phyloP scores from a whole-genome alignment of 2,797 vertebrate species.

The Aphelocoma californica region DNA sequence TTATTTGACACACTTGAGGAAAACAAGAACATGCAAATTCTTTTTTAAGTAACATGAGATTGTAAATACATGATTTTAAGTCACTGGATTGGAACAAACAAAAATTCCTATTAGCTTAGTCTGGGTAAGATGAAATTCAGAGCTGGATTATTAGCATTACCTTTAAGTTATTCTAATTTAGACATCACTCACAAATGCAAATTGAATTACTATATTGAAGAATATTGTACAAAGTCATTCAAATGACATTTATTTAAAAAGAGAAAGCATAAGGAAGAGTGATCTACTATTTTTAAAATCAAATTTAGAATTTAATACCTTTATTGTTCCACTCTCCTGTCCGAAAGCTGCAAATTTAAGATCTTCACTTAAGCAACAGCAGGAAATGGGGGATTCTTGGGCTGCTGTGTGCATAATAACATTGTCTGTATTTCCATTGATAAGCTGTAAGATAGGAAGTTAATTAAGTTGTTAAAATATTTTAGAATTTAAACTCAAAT shows the following conservation, averaged over 20 bases:
- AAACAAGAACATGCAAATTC: background rate
- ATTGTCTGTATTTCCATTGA: slow-evolving; percentile 79
- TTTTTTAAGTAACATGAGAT: background rate
- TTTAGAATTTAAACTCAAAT: background rate
- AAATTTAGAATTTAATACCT: slow-evolving; percentile 74
- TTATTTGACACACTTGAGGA: background rate
- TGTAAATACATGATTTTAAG: background rate
- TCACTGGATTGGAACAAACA: background rate
- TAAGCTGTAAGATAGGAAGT: slow-evolving; percentile 76
- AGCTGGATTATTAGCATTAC: background rate
- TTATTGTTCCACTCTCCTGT: slow-evolving; percentile 79
- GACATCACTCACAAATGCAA: background rate
- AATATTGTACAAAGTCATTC: background rate
- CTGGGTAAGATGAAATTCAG: background rate
- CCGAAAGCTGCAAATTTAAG: slow-evolving; percentile 80
- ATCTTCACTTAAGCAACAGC: slow-evolving; percentile 82
- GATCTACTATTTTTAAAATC: background rate
- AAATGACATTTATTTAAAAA: background rate
- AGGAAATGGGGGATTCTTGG: slow-evolving; percentile 80
- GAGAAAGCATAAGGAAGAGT: background rate
- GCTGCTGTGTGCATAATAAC: slow-evolving; percentile 80
- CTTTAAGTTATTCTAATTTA: background rate
- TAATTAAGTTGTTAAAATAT: background rate
- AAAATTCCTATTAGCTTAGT: background rate
- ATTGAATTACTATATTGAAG: background rate